Evolutionary conservation across 2,888 invertebrate species (phyloP).

Genomic region (Perithous albicinctus): DNA sequence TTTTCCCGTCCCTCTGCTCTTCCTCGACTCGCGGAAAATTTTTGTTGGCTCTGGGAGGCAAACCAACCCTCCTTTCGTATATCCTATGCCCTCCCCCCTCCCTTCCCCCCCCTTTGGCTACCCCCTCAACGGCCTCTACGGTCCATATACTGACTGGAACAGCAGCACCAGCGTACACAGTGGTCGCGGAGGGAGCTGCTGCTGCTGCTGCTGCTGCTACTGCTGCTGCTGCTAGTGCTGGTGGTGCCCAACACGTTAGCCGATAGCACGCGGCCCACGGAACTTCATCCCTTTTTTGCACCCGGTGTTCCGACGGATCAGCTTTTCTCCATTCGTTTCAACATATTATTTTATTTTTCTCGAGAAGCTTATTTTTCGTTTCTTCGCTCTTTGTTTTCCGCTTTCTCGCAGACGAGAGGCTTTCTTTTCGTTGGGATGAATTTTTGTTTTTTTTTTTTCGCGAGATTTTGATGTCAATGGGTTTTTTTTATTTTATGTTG

Average conservation of each 20-base stretch:
- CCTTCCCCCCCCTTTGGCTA: neutral
- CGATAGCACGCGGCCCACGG: constrained; percentile 39
- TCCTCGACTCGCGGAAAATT: constrained; percentile 52
- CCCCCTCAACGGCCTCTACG: neutral
- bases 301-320: neutral
- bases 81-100: neutral
- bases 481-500: too few species aligned
- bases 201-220: too few species aligned
- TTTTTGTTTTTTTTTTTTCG: too few species aligned
- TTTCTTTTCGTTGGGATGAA: too few species aligned
- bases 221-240: neutral
- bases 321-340: constrained; percentile 56
- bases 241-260: constrained; percentile 52
- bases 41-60: constrained; percentile 53
- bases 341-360: constrained; percentile 56
- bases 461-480: too few species aligned
- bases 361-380: neutral
- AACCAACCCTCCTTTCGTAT: constrained; percentile 29
- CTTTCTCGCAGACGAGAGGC: too few species aligned
- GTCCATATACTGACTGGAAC: constrained; percentile 30
- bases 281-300: constrained; percentile 42
- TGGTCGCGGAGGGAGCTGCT: too few species aligned
- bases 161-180: constrained; percentile 23
- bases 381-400: constrained; percentile 30
- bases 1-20: constrained; percentile 53